Evolutionary conservation across 2,113 vertebrate genomes (phyloP).

Genomic region (Bambusicola thoracicus): DNA sequence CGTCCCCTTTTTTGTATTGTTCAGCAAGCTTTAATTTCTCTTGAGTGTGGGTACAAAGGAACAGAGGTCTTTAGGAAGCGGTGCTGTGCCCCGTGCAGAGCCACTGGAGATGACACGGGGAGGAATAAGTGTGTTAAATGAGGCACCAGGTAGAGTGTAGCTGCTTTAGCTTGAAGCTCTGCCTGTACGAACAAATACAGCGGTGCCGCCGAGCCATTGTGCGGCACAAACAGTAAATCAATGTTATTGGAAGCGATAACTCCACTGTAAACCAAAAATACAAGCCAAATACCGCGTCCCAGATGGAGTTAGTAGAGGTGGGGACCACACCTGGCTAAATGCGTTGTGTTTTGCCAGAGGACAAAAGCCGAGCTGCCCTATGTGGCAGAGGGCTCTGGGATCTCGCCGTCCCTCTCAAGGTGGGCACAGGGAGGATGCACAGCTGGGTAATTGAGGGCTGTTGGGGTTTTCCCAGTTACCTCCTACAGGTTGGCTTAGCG

Average conservation of each 20-base stretch:
- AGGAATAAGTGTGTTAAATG: neutral
- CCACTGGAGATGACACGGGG: neutral
- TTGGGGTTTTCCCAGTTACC: neutral
- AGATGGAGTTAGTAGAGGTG: neutral
- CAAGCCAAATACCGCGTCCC: neutral
- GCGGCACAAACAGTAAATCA: neutral
- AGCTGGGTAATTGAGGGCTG: neutral
- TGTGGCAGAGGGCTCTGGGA: neutral
- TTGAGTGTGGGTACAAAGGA: neutral
- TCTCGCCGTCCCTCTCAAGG: neutral
- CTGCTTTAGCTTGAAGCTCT: neutral
- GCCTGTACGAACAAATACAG: neutral
- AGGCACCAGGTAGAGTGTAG: neutral
- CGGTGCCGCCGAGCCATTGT: neutral
- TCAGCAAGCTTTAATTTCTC: neutral
- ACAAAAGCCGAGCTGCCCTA: neutral
- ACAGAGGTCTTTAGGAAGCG: neutral
- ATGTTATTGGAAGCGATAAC: neutral
- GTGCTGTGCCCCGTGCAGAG: neutral
- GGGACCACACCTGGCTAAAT: neutral
- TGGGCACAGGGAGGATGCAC: neutral
- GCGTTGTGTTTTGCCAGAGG: neutral
- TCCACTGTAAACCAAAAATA: neutral
- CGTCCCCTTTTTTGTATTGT: neutral
- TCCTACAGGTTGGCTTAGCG: neutral